Conservation (phyloP, 2,797 vertebrate species). For the Pangasius mekongensis region DNA sequence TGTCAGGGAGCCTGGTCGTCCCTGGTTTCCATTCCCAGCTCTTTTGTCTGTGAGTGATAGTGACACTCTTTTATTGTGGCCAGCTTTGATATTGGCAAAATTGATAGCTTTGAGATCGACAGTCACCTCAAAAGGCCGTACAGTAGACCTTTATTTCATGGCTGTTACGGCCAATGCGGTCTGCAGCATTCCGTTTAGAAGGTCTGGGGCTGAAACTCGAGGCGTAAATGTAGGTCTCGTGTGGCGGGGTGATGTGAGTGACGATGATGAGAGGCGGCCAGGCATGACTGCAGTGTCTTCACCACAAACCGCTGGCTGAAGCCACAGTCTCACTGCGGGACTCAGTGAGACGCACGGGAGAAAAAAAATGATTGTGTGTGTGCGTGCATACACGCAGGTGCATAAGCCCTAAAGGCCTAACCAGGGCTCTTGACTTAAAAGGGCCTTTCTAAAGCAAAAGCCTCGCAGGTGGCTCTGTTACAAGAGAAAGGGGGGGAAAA, state of each 20-base stretch:
- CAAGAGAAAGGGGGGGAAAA: background rate
- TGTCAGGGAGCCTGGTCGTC: background rate
- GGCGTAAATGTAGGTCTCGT: constrained; percentile 17
- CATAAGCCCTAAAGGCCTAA: constrained; percentile 31
- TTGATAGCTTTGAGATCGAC: constrained; percentile 10
- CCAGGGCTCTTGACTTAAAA: constrained; percentile 34
- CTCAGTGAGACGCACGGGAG: background rate
- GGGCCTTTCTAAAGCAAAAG: constrained; percentile 33
- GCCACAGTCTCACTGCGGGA: constrained; percentile 4
- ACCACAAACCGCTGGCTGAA: constrained; percentile 33
- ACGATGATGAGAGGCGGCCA: constrained; percentile 17
- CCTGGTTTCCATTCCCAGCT: background rate
- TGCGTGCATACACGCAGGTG: constrained; percentile 31
- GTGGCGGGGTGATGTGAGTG: constrained; percentile 13
- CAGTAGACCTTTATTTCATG: constrained; percentile 13
- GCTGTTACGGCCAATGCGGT: background rate
- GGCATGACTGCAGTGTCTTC: constrained; percentile 33
- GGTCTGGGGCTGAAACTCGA: constrained; percentile 29
- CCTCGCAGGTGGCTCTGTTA: constrained; percentile 35
- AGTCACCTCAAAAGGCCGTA: constrained; percentile 18
- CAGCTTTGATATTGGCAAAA: constrained; percentile 25
- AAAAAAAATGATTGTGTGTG: constrained; percentile 14
- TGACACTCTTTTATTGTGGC: background rate
- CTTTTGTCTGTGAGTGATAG: constrained; percentile 17
- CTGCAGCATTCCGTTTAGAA: background rate